Conservation (phyloP, 1,140 invertebrate species). For the Plodia interpunctella region DNA sequence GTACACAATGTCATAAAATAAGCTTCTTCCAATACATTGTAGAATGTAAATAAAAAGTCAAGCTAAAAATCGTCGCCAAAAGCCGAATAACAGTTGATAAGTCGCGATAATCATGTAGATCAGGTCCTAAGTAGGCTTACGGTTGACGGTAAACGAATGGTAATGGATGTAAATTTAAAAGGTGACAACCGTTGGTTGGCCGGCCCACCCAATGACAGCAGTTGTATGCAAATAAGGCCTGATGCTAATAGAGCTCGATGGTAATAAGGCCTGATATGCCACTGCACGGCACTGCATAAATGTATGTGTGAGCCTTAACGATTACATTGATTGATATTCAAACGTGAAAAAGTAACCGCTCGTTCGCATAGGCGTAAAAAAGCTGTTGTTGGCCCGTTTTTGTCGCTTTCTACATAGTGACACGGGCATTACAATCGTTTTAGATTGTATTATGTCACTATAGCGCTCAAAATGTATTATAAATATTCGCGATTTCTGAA, state of each 20-base stretch:
- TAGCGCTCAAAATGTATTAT: too few species aligned
- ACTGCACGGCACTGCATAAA: slow-evolving; percentile 58
- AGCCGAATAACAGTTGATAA: neutral
- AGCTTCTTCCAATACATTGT: neutral
- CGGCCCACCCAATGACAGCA: slow-evolving; percentile 58
- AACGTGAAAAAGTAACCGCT: too few species aligned
- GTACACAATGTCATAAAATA: too few species aligned
- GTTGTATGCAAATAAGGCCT: slow-evolving; percentile 56
- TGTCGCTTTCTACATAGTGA: too few species aligned
- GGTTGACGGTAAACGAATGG: slow-evolving; percentile 35
- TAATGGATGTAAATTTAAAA: slow-evolving; percentile 73
- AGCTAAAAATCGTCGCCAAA: neutral
- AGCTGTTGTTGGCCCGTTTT: too few species aligned
- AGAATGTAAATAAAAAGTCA: neutral
- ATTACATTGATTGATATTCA: slow-evolving; percentile 50
- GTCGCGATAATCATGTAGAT: slow-evolving; percentile 56
- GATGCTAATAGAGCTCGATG: slow-evolving; percentile 32
- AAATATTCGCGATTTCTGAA: too few species aligned
- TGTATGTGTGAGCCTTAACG: slow-evolving; percentile 22
- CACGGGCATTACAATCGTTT: too few species aligned
- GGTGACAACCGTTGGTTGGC: slow-evolving; percentile 64
- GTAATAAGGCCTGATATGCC: slow-evolving; percentile 55
- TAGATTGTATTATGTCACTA: too few species aligned
- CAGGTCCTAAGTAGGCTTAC: slow-evolving; percentile 49
- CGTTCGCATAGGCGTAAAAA: too few species aligned